These are phyloP conservation scores for Busseola fusca DNA, from an alignment of 2,888 invertebrate species.

Conservation along the genomic window DNA sequence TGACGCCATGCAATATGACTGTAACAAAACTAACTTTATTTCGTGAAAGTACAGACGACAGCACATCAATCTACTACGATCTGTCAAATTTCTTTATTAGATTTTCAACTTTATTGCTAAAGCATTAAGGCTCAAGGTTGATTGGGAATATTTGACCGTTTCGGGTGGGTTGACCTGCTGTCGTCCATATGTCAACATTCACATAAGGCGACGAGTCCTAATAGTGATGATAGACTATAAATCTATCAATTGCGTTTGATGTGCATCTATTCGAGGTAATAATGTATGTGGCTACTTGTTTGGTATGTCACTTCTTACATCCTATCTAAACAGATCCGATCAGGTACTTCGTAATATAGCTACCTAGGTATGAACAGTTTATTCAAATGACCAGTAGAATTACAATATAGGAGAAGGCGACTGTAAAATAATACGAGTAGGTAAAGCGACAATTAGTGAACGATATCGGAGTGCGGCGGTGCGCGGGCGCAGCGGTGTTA, in stretches of 20 bases:
- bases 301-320: constrained; percentile 35
- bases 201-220: constrained; percentile 22
- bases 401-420: constrained; percentile 45
- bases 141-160: no score
- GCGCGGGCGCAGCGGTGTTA: constrained; percentile 46
- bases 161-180: no score
- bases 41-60: constrained; percentile 60
- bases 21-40: constrained; percentile 66
- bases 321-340: constrained; percentile 27
- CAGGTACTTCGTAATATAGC: constrained; percentile 17
- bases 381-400: constrained; percentile 55
- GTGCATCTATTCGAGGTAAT: constrained; percentile 29
- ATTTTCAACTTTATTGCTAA: no score
- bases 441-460: constrained; percentile 59
- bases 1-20: constrained; percentile 71
- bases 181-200: constrained; percentile 38
- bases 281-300: constrained; percentile 35
- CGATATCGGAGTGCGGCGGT: constrained; percentile 36
- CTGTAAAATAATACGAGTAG: constrained; percentile 57
- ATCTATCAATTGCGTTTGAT: constrained; percentile 45
- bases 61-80: no score
- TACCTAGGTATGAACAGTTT: constrained; percentile 35
- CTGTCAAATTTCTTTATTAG: no score
- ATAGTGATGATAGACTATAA: constrained; percentile 53
- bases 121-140: no score